These are phyloP conservation scores for Erinaceus europaeus DNA, from an alignment of 2,113 vertebrate species.

Conservation along the genomic window DNA sequence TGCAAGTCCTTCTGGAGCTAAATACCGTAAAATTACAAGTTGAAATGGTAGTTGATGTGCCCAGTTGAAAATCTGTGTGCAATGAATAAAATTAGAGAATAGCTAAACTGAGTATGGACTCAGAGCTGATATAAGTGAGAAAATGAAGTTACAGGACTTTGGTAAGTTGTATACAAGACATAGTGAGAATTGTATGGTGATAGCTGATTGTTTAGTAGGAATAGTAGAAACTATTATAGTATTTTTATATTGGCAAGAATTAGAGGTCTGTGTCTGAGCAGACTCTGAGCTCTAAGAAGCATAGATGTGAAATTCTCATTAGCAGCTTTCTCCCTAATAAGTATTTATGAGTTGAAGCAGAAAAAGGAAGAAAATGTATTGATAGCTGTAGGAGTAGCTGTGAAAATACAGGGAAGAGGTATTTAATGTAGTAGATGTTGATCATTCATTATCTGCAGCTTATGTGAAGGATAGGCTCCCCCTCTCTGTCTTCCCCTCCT, in stretches of 20 bases:
- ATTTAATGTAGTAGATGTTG: slow-evolving; percentile 10
- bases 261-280: background rate
- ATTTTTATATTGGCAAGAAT: background rate
- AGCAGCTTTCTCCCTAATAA: background rate
- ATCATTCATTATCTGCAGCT: background rate
- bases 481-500: too few relatives aligned
- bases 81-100: background rate
- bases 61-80: background rate
- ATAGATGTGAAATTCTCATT: too few relatives aligned
- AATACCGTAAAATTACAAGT: background rate
- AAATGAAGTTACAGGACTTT: background rate
- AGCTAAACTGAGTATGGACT: background rate
- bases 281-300: background rate
- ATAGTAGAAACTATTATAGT: background rate
- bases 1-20: background rate
- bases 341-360: background rate
- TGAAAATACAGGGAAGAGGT: background rate
- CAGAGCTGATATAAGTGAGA: background rate
- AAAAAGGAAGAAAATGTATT: background rate
- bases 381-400: background rate
- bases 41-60: background rate
- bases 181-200: background rate
- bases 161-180: background rate
- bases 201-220: background rate
- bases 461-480: background rate